Evolutionary conservation across 92 coral and sea anemone genomes (phyloP).

Genomic region (Palythoa grandis): DNA sequence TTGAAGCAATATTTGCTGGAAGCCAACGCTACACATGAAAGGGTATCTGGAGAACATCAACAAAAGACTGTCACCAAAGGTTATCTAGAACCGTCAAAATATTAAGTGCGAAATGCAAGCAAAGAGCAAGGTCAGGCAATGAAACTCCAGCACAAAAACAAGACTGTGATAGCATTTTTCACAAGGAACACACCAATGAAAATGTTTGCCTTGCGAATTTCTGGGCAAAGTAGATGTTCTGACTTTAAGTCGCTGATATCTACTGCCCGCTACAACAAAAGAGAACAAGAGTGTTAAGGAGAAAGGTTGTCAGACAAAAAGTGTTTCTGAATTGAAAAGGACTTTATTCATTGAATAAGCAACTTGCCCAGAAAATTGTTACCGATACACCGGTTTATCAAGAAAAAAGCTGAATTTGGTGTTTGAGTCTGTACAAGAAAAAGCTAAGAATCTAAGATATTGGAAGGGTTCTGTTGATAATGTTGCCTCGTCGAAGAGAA

Average conservation of each 20-base stretch:
- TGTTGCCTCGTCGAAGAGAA: background rate
- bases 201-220: background rate
- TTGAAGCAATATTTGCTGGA: conserved; percentile 1
- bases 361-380: conserved; percentile 27
- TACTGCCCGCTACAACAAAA: background rate
- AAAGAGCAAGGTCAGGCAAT: background rate
- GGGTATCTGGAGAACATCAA: conserved; percentile 3
- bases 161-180: background rate
- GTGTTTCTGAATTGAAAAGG: background rate
- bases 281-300: background rate
- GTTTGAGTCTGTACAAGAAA: conserved; percentile 22
- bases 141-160: background rate
- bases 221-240: background rate
- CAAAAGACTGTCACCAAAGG: background rate
- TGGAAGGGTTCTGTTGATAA: conserved; percentile 51
- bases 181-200: background rate
- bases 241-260: background rate
- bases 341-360: conserved; percentile 17
- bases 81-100: background rate
- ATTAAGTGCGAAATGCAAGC: background rate
- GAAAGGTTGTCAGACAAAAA: background rate
- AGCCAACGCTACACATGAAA: conserved; percentile 16
- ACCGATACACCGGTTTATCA: conserved; percentile 45
- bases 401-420: conserved; percentile 24
- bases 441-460: conserved; percentile 42